Evolutionary conservation across 92 coral and sea anemone species (phyloP), one percentile per base, ranked within the genome.

Genomic region (Epizoanthus fatuus): DNA sequence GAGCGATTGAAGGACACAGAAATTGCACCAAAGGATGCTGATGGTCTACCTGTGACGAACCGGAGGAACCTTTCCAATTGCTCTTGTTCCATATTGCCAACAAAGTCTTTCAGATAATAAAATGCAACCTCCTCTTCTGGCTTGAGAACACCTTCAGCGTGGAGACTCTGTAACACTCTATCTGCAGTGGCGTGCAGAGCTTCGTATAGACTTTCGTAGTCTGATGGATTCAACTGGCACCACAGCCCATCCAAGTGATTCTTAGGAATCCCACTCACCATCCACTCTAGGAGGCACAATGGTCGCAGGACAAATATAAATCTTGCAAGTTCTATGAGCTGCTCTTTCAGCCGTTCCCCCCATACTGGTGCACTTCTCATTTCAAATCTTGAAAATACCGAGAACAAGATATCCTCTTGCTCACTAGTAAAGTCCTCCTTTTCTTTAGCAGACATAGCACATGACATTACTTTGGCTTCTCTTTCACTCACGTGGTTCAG

Each of bases 351-450:
- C 19, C 25, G 8, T 19, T 35, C 8, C 37, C 87, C 87, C 66
- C 81, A 58, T 10, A 54, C 35, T 13, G 87, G 87, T 42, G 52
- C 63, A 55, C 47, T 22, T 63, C 65, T 55, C 66, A 69, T 83
- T 68, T 40, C 49, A 56, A 83, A 54, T 54, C 64, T 38, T 42
- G 70, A 52, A 39, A 79, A 79, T 9, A 63, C 84, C 5, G 72
- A 75, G 59, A 74, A 84, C 76, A 85, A 59, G 59, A 85, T 72
- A 85, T 85, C 83, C 84, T 64, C 84, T 57, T 80, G 62, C 73
- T 62, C 74, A 63, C 44, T 35, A 12, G 74, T 76, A 63, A 76
- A 47, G 82, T 42, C 11, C 20, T 56, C 82, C 47, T 76, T 76
- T 59, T 76, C 82, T 35, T 54, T 63, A 35, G 83, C 83, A 77